These are phyloP conservation scores for Montipora capricornis DNA, from an alignment of 64 coral and sea anemone species.

Conservation along the genomic window DNA sequence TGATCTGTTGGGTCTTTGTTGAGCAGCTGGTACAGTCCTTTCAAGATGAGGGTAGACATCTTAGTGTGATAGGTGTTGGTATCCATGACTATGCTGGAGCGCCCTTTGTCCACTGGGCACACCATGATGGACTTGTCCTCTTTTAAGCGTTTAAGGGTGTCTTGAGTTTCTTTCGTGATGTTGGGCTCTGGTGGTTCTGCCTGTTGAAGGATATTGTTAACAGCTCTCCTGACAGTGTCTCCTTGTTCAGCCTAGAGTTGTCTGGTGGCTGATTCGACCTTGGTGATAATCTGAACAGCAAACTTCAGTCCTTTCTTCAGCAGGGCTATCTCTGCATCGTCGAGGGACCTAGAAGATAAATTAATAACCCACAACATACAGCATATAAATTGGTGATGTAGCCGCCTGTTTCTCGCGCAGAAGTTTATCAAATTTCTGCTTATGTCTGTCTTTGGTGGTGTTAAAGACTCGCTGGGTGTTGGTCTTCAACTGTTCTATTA, in stretches of 20 bases:
- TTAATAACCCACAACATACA: no score
- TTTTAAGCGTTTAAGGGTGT: background rate
- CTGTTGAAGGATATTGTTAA: background rate
- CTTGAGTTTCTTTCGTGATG: background rate
- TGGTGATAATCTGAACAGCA: conserved; percentile 24
- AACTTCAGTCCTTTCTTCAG: conserved; percentile 41
- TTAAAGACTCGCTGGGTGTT: no score
- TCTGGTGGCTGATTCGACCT: conserved; percentile 36
- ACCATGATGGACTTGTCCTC: background rate
- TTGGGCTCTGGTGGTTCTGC: background rate
- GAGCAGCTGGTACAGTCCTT: conserved; percentile 29
- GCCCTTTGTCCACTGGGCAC: background rate
- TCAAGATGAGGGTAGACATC: conserved; percentile 16
- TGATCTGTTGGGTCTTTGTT: conserved; percentile 62
- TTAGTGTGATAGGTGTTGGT: background rate
- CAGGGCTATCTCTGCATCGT: background rate
- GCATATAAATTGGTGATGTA: no score
- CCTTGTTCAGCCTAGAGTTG: background rate
- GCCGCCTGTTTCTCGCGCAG: no score
- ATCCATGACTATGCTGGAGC: background rate
- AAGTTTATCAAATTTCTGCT: no score
- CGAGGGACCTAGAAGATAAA: background rate
- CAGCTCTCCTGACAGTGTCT: background rate
- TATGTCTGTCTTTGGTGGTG: no score
- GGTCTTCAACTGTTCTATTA: no score